Percentiles rank a stretch among this genome's conserved stretches.
Conservation (phyloP, 2,797 vertebrate species). For the Psittacula derbiana region DNA sequence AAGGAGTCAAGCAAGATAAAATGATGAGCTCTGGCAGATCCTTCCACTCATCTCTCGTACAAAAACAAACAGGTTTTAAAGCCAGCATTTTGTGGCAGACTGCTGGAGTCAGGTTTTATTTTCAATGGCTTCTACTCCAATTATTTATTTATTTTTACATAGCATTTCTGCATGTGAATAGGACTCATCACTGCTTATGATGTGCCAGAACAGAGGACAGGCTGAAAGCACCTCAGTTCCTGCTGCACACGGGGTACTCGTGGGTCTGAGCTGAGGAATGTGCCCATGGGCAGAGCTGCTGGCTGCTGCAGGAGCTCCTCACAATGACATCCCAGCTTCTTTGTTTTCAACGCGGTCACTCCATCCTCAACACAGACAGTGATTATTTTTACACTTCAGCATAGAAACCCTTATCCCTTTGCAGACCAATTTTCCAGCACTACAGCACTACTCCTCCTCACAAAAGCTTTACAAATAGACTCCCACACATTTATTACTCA, state of each 20-base stretch:
- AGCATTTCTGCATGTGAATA: not conserved
- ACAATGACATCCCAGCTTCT: slow-evolving; percentile 19
- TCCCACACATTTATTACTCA: slow-evolving; percentile 59
- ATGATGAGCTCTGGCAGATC: not conserved
- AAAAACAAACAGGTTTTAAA: not conserved
- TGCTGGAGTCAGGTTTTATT: not conserved
- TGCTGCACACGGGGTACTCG: fast-evolving
- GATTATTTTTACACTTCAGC: slow-evolving; percentile 57
- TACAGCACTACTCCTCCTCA: slow-evolving; percentile 5
- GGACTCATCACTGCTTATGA: not conserved
- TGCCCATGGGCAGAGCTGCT: not conserved
- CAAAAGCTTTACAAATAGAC: slow-evolving; percentile 48
- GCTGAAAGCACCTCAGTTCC: not conserved
- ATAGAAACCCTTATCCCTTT: slow-evolving; percentile 16
- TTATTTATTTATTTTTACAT: not conserved
- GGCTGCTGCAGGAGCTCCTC: not conserved
- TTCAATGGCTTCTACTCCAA: not conserved
- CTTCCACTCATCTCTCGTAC: not conserved
- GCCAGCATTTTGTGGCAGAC: not conserved
- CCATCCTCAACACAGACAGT: slow-evolving; percentile 31
- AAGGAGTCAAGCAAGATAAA: not conserved
- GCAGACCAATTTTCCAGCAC: slow-evolving; percentile 16
- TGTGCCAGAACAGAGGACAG: fast-evolving
- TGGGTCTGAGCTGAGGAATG: not conserved
- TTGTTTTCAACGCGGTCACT: slow-evolving; percentile 55